phyloP scores from a whole-genome alignment of 2,888 invertebrate genomes.

The Drosophila greeni region DNA sequence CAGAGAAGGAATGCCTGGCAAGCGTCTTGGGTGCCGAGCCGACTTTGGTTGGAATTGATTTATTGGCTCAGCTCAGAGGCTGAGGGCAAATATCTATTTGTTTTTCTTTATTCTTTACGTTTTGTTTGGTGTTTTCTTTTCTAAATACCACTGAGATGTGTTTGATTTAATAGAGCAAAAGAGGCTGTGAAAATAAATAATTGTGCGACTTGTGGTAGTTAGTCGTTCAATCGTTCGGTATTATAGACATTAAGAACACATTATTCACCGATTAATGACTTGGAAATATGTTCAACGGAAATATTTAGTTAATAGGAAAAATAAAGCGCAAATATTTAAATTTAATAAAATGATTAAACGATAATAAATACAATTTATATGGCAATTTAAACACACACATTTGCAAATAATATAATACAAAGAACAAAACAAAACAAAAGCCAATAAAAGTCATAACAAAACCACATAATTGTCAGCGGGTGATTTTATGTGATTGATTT shows the following conservation, averaged over 20 bases:
- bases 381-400: background rate
- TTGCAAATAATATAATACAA: background rate
- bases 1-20: conserved; percentile 37
- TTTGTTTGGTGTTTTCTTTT: background rate
- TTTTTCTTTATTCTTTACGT: conserved; percentile 11
- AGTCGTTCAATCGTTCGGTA: no score
- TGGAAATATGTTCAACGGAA: no score
- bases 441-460: no score
- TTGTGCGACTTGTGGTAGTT: background rate
- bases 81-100: conserved; percentile 13
- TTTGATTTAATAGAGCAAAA: conserved; percentile 15
- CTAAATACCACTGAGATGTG: conserved; percentile 16
- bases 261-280: background rate
- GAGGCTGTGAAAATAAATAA: conserved; percentile 1
- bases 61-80: conserved; percentile 56
- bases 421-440: background rate
- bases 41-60: conserved; percentile 62
- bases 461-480: background rate
- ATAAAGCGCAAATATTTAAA: background rate
- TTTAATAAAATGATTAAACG: background rate
- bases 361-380: background rate
- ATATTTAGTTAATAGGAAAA: background rate
- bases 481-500: background rate
- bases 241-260: no score
- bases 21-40: conserved; percentile 34